Evolutionary conservation across 2,113 vertebrate species (phyloP).

Genomic region (Bucco capensis): DNA sequence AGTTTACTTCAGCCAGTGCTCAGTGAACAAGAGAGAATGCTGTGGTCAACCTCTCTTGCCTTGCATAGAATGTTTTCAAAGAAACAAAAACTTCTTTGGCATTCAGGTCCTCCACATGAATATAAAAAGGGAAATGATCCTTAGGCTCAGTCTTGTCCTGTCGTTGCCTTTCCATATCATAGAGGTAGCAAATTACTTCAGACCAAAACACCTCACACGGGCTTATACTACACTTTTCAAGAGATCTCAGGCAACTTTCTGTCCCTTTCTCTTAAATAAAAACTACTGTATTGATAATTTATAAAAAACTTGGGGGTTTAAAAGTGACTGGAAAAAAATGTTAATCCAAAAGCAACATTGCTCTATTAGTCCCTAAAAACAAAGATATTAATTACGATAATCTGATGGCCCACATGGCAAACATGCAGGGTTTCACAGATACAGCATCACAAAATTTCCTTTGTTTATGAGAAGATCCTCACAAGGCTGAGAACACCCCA

Average conservation of each 20-base stretch:
- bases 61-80: neutral
- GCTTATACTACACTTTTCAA: neutral
- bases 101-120: neutral
- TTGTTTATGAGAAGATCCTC: neutral
- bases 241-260: neutral
- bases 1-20: accelerated
- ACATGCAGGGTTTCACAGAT: neutral
- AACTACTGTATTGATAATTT: neutral
- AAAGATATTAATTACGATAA: neutral
- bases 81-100: neutral
- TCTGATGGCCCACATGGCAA: neutral
- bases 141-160: neutral
- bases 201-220: accelerated
- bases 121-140: neutral
- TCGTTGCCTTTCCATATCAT: neutral
- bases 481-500: neutral
- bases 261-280: neutral
- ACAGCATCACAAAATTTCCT: neutral
- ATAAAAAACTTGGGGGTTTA: neutral
- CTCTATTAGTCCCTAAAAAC: neutral
- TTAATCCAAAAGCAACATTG: neutral
- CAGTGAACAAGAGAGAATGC: neutral
- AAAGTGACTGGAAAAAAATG: neutral
- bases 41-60: neutral
- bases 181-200: neutral